Evolutionary conservation across 2,888 invertebrate genomes (phyloP).

Genomic region (Zygaena filipendulae): DNA sequence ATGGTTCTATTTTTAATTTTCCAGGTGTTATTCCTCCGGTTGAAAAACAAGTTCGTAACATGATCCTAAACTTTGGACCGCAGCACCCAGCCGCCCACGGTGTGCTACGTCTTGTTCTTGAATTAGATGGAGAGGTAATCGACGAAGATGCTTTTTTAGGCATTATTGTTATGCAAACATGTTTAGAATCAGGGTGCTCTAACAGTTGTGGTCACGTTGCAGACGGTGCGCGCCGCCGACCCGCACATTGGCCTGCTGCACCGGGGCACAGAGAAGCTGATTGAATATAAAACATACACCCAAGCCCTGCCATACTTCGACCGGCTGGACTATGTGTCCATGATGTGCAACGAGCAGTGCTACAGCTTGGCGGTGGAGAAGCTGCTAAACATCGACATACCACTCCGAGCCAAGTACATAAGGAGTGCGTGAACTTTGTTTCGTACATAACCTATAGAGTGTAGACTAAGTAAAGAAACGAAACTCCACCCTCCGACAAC

Average conservation of each 20-base stretch:
- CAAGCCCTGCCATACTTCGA: constrained; percentile 99
- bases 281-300: constrained; percentile 98
- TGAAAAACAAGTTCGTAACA: constrained; percentile 87
- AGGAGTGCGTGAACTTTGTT: constrained; percentile 73
- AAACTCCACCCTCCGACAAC: too few species aligned
- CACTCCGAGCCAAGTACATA: constrained; percentile 94
- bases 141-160: too few species aligned
- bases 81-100: constrained; percentile 94
- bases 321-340: constrained; percentile 97
- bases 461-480: too few species aligned
- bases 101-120: constrained; percentile 82
- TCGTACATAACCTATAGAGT: too few species aligned
- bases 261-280: constrained; percentile 97
- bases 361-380: constrained; percentile 97
- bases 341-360: constrained; percentile 99
- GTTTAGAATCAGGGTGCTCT: too few species aligned
- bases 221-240: constrained; percentile 88
- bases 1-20: constrained; percentile 6
- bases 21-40: constrained; percentile 66
- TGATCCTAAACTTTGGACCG: constrained; percentile 86
- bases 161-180: neutral
- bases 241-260: constrained; percentile 98
- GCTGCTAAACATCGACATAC: constrained; percentile 94
- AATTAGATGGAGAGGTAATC: constrained; percentile 86
- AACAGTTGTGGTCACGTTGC: too few species aligned